Conservation (phyloP, 1,140 invertebrate species). For the Pemphigus obesinymphae region DNA sequence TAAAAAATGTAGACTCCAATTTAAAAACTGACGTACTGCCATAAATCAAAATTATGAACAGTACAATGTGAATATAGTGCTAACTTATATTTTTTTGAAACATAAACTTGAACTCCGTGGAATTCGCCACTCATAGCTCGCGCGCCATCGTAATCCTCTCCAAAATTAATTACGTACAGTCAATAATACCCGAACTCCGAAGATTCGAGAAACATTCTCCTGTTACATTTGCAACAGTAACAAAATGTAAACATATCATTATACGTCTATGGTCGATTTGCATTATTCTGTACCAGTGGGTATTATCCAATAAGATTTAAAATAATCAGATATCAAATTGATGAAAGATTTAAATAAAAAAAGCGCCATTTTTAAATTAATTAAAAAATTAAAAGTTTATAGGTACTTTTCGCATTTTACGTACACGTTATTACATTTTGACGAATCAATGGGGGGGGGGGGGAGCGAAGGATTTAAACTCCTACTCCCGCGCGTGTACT, state of each 20-base stretch:
- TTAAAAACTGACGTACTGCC: not conserved
- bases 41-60: constrained; percentile 49
- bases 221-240: constrained; percentile 45
- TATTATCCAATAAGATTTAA: too few relatives aligned
- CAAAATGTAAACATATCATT: constrained; percentile 46
- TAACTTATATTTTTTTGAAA: constrained; percentile 47
- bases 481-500: too few relatives aligned
- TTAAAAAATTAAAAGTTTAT: too few relatives aligned
- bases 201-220: constrained; percentile 35
- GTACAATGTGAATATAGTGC: constrained; percentile 48
- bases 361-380: too few relatives aligned
- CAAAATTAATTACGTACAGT: constrained; percentile 4
- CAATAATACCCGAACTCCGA: not conserved
- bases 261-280: constrained; percentile 40
- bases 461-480: too few relatives aligned
- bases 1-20: too few relatives aligned
- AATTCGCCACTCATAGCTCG: constrained; percentile 47
- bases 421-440: too few relatives aligned
- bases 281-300: not conserved
- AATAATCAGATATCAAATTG: too few relatives aligned
- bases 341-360: too few relatives aligned
- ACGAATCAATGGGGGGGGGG: too few relatives aligned
- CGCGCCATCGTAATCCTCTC: constrained; percentile 49
- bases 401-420: too few relatives aligned
- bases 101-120: constrained; percentile 47